A percentile compares a stretch with the other conserved stretches of the same genome.
phyloP scores from a whole-genome alignment of 1,140 invertebrate genomes.

The Contarinia nasturtii region DNA sequence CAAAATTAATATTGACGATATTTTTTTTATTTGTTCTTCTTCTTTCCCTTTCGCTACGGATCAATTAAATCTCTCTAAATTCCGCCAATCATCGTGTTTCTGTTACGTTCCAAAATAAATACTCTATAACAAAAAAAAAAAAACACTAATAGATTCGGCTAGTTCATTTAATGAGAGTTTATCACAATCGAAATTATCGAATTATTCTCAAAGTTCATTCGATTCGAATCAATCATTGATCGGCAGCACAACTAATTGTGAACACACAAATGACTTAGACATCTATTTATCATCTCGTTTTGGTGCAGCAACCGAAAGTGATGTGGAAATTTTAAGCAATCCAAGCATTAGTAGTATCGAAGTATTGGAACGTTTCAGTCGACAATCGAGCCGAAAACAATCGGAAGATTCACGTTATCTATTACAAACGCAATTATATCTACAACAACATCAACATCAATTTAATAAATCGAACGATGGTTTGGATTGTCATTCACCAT shows the following conservation, averaged over 20 bases:
- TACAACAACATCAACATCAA: too few species aligned
- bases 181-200: constrained; percentile 20
- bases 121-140: background rate
- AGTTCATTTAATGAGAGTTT: constrained; percentile 23
- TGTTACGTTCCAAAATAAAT: too few species aligned
- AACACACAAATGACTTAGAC: constrained; percentile 15
- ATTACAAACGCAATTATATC: too few species aligned
- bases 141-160: constrained; percentile 16
- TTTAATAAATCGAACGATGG: too few species aligned
- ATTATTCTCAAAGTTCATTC: constrained; percentile 16
- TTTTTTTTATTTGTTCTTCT: too few species aligned
- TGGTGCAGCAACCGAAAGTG: constrained; percentile 31
- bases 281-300: constrained; percentile 15
- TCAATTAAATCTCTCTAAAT: too few species aligned
- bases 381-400: constrained; percentile 20
- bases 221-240: constrained; percentile 22
- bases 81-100: too few species aligned
- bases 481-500: too few species aligned
- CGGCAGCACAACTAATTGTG: constrained; percentile 12
- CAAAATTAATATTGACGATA: too few species aligned
- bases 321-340: constrained; percentile 42
- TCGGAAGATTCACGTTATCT: constrained; percentile 11
- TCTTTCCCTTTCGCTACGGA: too few species aligned
- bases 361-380: constrained; percentile 30
- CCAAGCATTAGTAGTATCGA: constrained; percentile 44